Conservation (phyloP, 2,797 vertebrate species). For the Geotria australis region DNA sequence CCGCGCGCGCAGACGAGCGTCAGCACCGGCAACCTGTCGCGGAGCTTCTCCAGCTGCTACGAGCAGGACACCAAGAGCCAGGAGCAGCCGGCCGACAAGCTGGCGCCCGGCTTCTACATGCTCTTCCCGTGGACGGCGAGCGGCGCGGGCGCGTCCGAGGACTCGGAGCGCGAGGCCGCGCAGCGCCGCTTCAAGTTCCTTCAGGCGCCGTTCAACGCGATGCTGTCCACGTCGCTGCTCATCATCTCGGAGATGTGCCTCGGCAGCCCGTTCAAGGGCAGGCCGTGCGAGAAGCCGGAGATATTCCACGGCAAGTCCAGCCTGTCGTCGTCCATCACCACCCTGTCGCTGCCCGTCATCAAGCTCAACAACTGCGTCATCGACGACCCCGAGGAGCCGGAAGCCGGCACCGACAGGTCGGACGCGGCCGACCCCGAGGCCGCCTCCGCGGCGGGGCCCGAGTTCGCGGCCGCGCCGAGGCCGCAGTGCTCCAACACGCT, state of each 20-base stretch:
- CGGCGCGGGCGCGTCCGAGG: background rate
- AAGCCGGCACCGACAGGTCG: conserved; percentile 12
- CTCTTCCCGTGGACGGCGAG: conserved; percentile 17
- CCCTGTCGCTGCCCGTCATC: conserved; percentile 80
- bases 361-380: conserved; percentile 97
- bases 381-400: conserved; percentile 53
- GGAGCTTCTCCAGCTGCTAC: conserved; percentile 12
- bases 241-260: background rate
- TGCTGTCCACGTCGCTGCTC: background rate
- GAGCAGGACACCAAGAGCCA: conserved; percentile 15
- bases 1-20: conserved; percentile 26
- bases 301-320: conserved; percentile 47
- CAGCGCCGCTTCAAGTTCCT: background rate
- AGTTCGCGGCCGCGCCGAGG: too few relatives aligned
- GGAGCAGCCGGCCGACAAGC: conserved; percentile 18
- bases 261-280: background rate
- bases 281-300: background rate
- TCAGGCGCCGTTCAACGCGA: background rate
- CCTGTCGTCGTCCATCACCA: conserved; percentile 75
- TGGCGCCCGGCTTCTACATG: conserved; percentile 34
- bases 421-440: conserved; percentile 1
- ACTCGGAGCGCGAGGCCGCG: too few relatives aligned
- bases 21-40: conserved; percentile 27
- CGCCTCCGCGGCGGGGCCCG: too few relatives aligned
- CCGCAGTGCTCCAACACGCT: too few relatives aligned